Evolutionary conservation across 2,113 vertebrate genomes (phyloP).

Genomic region (Bagarius yarrelli): DNA sequence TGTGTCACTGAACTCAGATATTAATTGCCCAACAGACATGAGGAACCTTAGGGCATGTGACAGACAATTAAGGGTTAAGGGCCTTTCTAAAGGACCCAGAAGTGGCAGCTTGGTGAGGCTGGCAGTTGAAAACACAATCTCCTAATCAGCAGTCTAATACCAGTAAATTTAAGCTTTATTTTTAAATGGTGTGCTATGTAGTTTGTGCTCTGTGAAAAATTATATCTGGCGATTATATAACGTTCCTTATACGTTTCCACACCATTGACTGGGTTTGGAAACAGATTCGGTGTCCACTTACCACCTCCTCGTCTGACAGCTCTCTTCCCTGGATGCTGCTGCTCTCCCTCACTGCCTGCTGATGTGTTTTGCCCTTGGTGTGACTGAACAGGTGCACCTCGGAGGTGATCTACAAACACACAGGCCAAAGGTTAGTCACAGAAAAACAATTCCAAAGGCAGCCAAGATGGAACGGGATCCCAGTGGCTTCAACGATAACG

Average conservation of each 20-base stretch:
- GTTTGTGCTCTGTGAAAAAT: conserved; percentile 20
- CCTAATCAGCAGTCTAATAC: too few species aligned
- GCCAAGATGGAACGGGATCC: conserved; percentile 54
- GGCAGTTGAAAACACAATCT: too few species aligned
- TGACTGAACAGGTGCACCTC: conserved; percentile 99
- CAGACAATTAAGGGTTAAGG: too few species aligned
- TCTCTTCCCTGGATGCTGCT: conserved; percentile 97
- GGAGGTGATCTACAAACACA: conserved; percentile 87
- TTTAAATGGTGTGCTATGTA: conserved; percentile 14
- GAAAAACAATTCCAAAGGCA: conserved; percentile 55
- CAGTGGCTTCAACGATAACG: neutral
- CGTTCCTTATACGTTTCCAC: neutral
- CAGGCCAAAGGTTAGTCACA: conserved; percentile 61
- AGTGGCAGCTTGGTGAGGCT: too few species aligned
- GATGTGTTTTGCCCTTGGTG: conserved; percentile 93
- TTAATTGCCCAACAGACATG: conserved; percentile 64
- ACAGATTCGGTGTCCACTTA: conserved; percentile 65
- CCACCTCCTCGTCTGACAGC: conserved; percentile 98
- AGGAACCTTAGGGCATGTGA: conserved; percentile 14
- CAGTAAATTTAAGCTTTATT: neutral
- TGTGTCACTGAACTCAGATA: conserved; percentile 62
- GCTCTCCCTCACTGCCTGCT: conserved; percentile 93
- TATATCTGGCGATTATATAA: neutral
- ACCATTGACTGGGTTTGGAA: neutral
- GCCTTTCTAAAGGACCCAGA: too few species aligned